Evolutionary conservation across 2,888 invertebrate species (phyloP), one percentile per base, ranked within the genome.

Genomic region (Orthonevra nobilis): DNA sequence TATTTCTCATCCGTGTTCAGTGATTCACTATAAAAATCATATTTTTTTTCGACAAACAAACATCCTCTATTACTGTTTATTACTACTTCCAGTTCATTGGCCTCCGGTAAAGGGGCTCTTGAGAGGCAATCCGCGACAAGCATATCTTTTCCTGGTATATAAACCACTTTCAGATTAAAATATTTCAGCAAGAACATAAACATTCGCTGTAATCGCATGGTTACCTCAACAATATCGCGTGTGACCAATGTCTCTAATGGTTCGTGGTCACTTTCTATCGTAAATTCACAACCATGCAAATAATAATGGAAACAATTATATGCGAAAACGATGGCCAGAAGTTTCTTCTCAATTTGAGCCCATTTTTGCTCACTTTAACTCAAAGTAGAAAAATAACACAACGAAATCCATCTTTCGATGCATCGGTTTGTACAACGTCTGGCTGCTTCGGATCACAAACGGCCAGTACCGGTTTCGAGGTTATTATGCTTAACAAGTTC

Each of bases 281-380:
- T 15, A 17, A 56, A 58, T 17, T 58, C 48, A 23, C 54, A 52
- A 7, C 64, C 64, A 40, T 64, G 40, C 26, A 72, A 20, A 63
- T 36, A 56, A n/a, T 34, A 56, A 12, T 69, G 48, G 50, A 69
- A 60, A 6, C 42, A 26, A 12, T 42, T n/a, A 20, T 17, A 61
- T 3, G 85, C 84, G 73, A 84, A 85, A 2, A 83, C 83, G 9
- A 86, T 84, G 17, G 86, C 86, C 54, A 87, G 74, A 3, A 85
- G 23, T 23, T n/a, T n/a, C n/a, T n/a, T n/a, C n/a, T n/a, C n/a
- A n/a, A n/a, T n/a, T n/a, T n/a, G n/a, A n/a, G 36, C 4, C 15
- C 15, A 36, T 15, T 36, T 15, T 36, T 36, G 6, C 36, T 36
- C 14, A 6, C n/a, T n/a, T n/a, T n/a, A n/a, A n/a, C n/a, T n/a